phyloP scores from a whole-genome alignment of 2,888 invertebrate species.

The Drosophila anomelani region DNA sequence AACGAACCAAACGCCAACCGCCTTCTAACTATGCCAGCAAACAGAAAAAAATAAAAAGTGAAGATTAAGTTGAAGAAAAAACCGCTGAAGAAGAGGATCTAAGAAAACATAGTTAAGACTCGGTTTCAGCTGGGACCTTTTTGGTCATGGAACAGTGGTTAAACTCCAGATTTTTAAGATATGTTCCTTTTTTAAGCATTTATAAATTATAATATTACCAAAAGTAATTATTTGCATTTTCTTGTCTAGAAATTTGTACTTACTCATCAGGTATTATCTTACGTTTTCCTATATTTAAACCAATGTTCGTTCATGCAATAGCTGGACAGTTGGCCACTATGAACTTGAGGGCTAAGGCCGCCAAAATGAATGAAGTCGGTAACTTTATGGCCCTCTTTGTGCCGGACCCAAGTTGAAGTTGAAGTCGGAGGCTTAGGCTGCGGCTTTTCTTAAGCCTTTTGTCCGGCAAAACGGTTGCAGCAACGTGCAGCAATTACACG shows the following conservation, averaged over 20 bases:
- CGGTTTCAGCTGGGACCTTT: conserved; percentile 33
- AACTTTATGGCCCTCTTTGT: conserved; percentile 36
- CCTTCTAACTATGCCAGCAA: conserved; percentile 55
- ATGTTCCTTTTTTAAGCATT: too few relatives aligned
- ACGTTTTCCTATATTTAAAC: neutral
- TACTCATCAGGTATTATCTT: neutral
- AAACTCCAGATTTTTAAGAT: neutral
- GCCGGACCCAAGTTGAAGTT: conserved; percentile 27
- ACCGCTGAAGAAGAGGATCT: conserved; percentile 16
- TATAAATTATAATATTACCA: too few relatives aligned
- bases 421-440: conserved; percentile 20
- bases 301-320: conserved; percentile 15
- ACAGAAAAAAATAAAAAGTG: conserved; percentile 40
- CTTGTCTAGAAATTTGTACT: neutral
- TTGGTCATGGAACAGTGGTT: conserved; percentile 12
- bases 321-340: conserved; percentile 26
- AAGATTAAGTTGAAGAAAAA: conserved; percentile 25
- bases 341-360: conserved; percentile 44
- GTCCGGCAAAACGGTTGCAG: conserved; percentile 37
- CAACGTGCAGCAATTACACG: conserved; percentile 36
- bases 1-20: conserved; percentile 34
- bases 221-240: neutral
- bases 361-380: conserved; percentile 13
- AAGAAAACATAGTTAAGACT: conserved; percentile 27
- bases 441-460: conserved; percentile 35